Evolutionary conservation across 2,113 vertebrate species (phyloP), one percentile per base, ranked within the genome.

Genomic region (Marcusenius ussheri): DNA sequence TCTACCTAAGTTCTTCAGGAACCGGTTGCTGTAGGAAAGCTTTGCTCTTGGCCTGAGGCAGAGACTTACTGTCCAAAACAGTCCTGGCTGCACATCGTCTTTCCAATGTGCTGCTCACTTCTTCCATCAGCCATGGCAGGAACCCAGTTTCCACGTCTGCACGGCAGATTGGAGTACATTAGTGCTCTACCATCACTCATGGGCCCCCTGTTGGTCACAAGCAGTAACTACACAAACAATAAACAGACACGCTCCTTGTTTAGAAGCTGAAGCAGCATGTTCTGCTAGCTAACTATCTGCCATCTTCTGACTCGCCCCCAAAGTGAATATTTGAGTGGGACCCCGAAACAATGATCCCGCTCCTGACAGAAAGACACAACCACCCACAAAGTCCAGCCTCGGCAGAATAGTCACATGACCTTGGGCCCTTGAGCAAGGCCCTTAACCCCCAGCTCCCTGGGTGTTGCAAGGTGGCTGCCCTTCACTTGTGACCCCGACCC

Each of bases 131-230:
- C 96, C 97, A 98, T 0, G 98, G 97, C 49, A 99, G 87, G 93
- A 99, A 99, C 93, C 94, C 93, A 13, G 95, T 95, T 92, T 99
- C 97, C 89, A 99, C 94, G 93, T 99, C 98, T 99, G 88, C 7
- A 94, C 35, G 91, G 27, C 62, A 50, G 39, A 46, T 58, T 45
- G 85, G 11, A 88, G 90, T 4, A 89, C 21, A 46, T 70, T 50
- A 66, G 58, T 3, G 62, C 45, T 56, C 17, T 35, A 27, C 27
- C 13, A 19, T 5, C 27, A 27, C 31, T 87, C 5, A 27, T 10
- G 45, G 3, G 27, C 62, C 62, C 62, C 27, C 62, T 70, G 9
- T 5, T 70, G 62, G 62, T 70, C n/a, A 70, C 62, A 31, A 70
- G 62, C n/a, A 70, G n/a, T 31, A 70, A 70, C 62, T 70, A 31